These are phyloP conservation scores for Poeciliopsis gracilis DNA, from an alignment of 2,797 vertebrate species.

Conservation along the genomic window DNA sequence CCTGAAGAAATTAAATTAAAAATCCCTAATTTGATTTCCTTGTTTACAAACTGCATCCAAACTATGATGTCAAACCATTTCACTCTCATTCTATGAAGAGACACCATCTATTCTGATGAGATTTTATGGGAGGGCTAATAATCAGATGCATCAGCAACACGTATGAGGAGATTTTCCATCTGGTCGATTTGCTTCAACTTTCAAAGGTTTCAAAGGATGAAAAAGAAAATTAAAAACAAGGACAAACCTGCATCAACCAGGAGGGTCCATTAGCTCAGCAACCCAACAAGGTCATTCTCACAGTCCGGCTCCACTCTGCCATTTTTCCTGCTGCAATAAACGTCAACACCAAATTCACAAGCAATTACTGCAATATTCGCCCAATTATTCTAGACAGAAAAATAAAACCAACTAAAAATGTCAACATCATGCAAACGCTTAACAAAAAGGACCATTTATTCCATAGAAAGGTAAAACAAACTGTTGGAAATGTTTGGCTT, in stretches of 20 bases:
- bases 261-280: constrained; percentile 32
- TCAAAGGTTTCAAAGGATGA: constrained; percentile 12
- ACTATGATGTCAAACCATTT: too few species aligned
- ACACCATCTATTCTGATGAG: too few species aligned
- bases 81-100: too few species aligned
- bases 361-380: not conserved
- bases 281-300: constrained; percentile 23
- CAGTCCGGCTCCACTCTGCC: not conserved
- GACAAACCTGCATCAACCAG: constrained; percentile 15
- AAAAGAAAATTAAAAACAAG: not conserved
- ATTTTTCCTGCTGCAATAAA: not conserved
- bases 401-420: not conserved
- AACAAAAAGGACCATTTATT: not conserved
- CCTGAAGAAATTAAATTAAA: too few species aligned
- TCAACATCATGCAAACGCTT: not conserved
- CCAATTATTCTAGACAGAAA: not conserved
- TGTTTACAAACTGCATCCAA: too few species aligned
- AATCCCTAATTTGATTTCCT: too few species aligned
- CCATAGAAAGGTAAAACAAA: not conserved
- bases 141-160: constrained; percentile 32
- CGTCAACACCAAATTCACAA: not conserved
- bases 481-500: constrained; percentile 69
- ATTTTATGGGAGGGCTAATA: not conserved
- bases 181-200: constrained; percentile 39
- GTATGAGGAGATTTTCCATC: constrained; percentile 29